Conservation (phyloP, 2,113 vertebrate genomes). For the Dromaius novaehollandiae region DNA sequence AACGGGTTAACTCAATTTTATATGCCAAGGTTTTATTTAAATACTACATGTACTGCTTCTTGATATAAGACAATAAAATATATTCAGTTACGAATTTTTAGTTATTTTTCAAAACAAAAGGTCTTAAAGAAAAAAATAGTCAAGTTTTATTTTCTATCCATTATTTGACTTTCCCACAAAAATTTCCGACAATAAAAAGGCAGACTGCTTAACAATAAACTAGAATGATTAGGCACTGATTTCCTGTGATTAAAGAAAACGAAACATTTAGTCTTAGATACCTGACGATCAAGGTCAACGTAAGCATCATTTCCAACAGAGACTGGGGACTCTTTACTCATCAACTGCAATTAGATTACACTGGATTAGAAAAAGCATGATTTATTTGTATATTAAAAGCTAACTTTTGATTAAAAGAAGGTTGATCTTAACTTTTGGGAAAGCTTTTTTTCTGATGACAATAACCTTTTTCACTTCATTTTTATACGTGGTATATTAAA, state of each 20-base stretch:
- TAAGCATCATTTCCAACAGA: conserved; percentile 87
- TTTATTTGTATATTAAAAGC: conserved; percentile 6
- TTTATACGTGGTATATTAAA: not conserved
- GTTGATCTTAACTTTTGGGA: not conserved
- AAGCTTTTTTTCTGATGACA: not conserved
- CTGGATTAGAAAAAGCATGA: conserved; percentile 40
- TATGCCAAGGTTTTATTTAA: not conserved
- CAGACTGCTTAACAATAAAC: not conserved
- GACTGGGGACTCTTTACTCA: conserved; percentile 94
- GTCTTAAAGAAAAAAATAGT: not conserved
- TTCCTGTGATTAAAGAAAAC: conserved; percentile 1
- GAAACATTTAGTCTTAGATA: conserved; percentile 60
- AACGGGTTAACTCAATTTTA: too few species aligned
- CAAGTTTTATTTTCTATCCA: too few species aligned
- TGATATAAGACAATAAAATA: not conserved
- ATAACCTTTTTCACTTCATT: not conserved
- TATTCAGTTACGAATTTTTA: not conserved
- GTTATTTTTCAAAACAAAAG: not conserved
- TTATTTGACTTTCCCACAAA: not conserved
- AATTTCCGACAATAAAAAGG: not conserved
- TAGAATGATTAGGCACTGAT: not conserved
- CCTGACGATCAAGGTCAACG: conserved; percentile 91
- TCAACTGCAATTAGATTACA: conserved; percentile 81
- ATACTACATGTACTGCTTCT: not conserved
- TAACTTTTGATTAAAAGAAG: not conserved